Percentiles rank a stretch among this genome's conserved stretches.
These are phyloP conservation scores for Uropsilus gracilis DNA, from an alignment of 2,113 vertebrate genomes.

Conservation along the genomic window DNA sequence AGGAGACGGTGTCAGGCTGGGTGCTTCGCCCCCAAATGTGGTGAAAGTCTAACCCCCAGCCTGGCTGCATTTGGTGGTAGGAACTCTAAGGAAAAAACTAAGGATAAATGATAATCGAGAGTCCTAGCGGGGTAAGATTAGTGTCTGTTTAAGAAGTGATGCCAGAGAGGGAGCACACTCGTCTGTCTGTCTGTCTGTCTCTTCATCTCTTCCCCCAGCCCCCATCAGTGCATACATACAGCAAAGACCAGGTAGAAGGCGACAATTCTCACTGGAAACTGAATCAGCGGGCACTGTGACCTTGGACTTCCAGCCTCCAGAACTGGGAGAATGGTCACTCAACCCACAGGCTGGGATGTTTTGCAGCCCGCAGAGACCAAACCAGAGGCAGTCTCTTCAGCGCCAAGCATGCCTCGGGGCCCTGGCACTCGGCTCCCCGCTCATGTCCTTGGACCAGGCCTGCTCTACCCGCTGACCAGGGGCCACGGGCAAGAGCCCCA, in stretches of 20 bases:
- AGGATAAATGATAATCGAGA: neutral
- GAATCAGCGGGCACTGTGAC: neutral
- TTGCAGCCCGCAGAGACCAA: neutral
- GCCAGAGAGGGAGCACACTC: too few species aligned
- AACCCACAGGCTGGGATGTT: neutral
- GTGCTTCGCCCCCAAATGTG: neutral
- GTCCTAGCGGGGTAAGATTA: neutral
- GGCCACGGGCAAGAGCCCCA: too few species aligned
- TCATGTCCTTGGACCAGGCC: rapidly evolving
- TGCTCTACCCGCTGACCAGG: too few species aligned
- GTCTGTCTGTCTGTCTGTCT: neutral
- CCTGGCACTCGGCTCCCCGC: neutral
- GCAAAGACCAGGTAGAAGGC: neutral
- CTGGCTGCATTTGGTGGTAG: neutral
- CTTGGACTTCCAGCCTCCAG: neutral
- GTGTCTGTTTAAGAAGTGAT: neutral
- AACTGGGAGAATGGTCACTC: neutral
- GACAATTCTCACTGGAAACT: neutral
- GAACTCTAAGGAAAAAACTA: neutral
- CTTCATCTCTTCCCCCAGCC: too few species aligned
- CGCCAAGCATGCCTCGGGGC: too few species aligned
- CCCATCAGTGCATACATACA: neutral
- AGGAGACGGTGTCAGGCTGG: neutral
- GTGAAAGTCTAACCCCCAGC: neutral
- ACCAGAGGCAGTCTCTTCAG: neutral